Conservation (phyloP, 1,140 invertebrate species). For the Sesamia nonagrioides region DNA sequence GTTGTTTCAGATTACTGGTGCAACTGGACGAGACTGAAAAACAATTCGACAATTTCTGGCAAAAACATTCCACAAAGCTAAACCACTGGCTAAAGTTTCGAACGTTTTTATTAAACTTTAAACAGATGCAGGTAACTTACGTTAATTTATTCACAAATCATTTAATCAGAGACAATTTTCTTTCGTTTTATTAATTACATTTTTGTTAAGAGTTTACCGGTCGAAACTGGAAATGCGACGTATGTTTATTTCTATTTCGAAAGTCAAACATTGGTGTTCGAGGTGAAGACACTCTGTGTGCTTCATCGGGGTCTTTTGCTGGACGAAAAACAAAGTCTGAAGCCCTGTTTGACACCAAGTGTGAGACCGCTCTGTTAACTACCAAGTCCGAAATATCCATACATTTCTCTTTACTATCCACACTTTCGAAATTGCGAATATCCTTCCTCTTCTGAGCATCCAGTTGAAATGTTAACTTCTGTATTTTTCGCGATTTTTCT, state of each 20-base stretch:
- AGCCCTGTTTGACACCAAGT: conserved; percentile 73
- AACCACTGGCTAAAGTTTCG: conserved; percentile 96
- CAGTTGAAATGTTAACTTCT: conserved; percentile 82
- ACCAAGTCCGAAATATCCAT: conserved; percentile 82
- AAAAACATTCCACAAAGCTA: conserved; percentile 95
- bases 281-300: conserved; percentile 74
- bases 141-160: conserved; percentile 42
- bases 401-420: conserved; percentile 68
- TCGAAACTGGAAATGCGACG: conserved; percentile 74
- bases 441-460: conserved; percentile 80
- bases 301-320: conserved; percentile 71
- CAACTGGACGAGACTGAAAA: conserved; percentile 98
- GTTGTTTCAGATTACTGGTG: conserved; percentile 92
- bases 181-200: too few species aligned
- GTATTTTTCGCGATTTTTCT: conserved; percentile 83
- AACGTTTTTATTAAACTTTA: conserved; percentile 91
- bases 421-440: conserved; percentile 72
- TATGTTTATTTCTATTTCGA: conserved; percentile 68
- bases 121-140: conserved; percentile 84
- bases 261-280: conserved; percentile 82
- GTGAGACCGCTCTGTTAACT: conserved; percentile 67
- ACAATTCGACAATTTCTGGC: conserved; percentile 98
- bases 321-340: conserved; percentile 80
- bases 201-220: conserved; percentile 60
- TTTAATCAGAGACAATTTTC: not conserved